Conservation (phyloP, 2,888 invertebrate genomes). For the Sinhomidia bicolor region DNA sequence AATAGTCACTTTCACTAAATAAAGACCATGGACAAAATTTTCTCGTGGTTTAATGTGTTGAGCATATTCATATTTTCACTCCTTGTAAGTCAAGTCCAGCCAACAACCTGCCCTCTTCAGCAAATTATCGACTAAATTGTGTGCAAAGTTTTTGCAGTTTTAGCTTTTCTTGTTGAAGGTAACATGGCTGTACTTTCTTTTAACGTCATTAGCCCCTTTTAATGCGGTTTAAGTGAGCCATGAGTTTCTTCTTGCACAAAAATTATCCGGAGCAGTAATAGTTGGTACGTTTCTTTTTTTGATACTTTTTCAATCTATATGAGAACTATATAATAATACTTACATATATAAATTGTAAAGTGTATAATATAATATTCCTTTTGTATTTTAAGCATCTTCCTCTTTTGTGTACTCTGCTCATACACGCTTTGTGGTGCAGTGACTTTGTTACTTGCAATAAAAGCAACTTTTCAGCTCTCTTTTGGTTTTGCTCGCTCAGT, state of each 20-base stretch:
- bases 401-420: neutral
- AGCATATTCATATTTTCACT: slow-evolving; percentile 28
- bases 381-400: neutral
- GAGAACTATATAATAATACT: neutral
- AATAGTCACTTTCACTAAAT: slow-evolving; percentile 15
- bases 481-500: neutral
- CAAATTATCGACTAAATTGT: slow-evolving; percentile 27
- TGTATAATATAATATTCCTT: no score
- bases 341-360: neutral
- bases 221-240: neutral
- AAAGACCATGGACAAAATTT: slow-evolving; percentile 37
- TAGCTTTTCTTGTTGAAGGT: slow-evolving; percentile 22
- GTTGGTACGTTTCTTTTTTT: neutral
- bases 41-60: slow-evolving; percentile 20
- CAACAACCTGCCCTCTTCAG: neutral
- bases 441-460: neutral
- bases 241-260: neutral
- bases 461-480: neutral
- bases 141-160: neutral
- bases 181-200: neutral
- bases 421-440: neutral
- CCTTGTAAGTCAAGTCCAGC: slow-evolving; percentile 1
- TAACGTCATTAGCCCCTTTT: neutral
- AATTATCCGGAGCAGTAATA: neutral
- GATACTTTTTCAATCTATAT: neutral